Conservation (phyloP, 2,113 vertebrate species). For the Myrmecobius fasciatus region DNA sequence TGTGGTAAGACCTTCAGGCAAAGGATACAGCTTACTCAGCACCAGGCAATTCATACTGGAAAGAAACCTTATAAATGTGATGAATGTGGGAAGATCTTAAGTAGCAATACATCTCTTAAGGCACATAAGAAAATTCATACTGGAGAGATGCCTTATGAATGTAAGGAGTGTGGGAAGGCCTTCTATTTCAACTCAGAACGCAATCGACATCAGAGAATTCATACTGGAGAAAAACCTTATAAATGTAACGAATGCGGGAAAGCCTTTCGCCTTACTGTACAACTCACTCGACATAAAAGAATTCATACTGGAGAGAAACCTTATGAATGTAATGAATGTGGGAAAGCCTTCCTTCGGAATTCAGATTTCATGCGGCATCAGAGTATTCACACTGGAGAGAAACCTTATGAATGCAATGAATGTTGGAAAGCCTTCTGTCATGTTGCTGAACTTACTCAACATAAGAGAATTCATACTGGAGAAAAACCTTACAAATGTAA, state of each 20-base stretch:
- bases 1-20: constrained; percentile 65
- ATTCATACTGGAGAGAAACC: constrained; percentile 67
- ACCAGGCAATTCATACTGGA: constrained; percentile 55
- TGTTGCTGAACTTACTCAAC: constrained; percentile 53
- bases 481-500: constrained; percentile 70
- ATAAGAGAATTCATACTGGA: constrained; percentile 56
- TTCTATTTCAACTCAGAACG: constrained; percentile 77
- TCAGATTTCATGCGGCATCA: constrained; percentile 56
- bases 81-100: constrained; percentile 39
- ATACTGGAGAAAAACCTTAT: constrained; percentile 75
- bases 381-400: constrained; percentile 62
- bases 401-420: constrained; percentile 49
- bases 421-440: constrained; percentile 60
- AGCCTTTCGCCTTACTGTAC: constrained; percentile 61
- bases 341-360: constrained; percentile 64
- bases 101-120: constrained; percentile 38
- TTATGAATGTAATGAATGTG: constrained; percentile 51
- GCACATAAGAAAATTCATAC: constrained; percentile 51
- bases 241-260: constrained; percentile 60
- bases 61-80: neutral
- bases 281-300: constrained; percentile 66
- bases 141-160: neutral
- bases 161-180: too few relatives aligned
- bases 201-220: constrained; percentile 73
- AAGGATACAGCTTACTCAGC: constrained; percentile 60